phyloP scores from a whole-genome alignment of 2,113 vertebrate genomes.

The Reinhardtius hippoglossoides region DNA sequence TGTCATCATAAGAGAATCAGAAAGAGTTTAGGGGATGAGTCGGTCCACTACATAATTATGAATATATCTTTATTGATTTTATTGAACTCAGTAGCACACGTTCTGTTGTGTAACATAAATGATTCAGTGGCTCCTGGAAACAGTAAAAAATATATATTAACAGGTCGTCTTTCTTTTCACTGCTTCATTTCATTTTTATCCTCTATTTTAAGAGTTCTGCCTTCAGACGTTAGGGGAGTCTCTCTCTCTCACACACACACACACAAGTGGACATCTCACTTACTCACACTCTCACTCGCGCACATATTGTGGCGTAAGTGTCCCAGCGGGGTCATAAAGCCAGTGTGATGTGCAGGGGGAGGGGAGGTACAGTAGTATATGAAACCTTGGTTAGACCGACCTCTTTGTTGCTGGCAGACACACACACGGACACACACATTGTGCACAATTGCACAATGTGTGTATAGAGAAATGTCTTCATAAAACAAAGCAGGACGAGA shows the following conservation, averaged over 20 bases:
- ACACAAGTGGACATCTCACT: neutral
- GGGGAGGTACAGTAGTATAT: slow-evolving; percentile 47
- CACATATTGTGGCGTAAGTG: slow-evolving; percentile 36
- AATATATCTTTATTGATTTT: slow-evolving; percentile 7
- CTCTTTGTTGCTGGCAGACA: slow-evolving; percentile 22
- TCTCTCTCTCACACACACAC: neutral
- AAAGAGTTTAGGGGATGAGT: neutral
- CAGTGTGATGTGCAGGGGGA: slow-evolving; percentile 49
- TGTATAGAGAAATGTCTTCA: too few relatives aligned
- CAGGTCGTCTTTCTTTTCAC: neutral
- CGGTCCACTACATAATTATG: neutral
- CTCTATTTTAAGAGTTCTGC: neutral
- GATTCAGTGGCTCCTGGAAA: neutral
- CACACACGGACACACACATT: too few relatives aligned
- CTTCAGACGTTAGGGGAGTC: too few relatives aligned
- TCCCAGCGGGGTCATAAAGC: slow-evolving; percentile 59
- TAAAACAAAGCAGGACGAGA: neutral
- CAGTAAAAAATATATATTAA: neutral
- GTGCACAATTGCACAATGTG: too few relatives aligned
- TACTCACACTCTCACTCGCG: neutral
- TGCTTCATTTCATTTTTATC: neutral
- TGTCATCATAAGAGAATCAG: neutral
- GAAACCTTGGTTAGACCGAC: slow-evolving; percentile 35
- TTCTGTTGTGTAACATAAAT: neutral
- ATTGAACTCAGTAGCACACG: neutral